Conservation (phyloP, 2,797 vertebrate species). For the Enteromius argenteus region DNA sequence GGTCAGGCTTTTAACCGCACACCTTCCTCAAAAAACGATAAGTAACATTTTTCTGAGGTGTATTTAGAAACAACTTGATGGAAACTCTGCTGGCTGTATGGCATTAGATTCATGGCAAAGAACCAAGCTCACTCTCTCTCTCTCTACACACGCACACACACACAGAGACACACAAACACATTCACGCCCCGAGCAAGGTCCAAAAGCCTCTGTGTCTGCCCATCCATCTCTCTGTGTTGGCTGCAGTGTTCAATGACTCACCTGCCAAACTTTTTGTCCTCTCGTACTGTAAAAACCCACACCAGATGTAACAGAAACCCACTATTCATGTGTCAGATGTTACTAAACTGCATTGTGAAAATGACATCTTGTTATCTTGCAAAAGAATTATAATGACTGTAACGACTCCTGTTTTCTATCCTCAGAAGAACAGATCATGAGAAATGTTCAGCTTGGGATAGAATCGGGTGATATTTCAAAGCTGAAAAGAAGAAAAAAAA, state of each 20-base stretch:
- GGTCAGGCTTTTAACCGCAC: constrained; percentile 65
- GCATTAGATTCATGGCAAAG: constrained; percentile 82
- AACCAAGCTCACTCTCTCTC: constrained; percentile 80
- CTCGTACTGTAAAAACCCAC: constrained; percentile 66
- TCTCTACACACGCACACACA: constrained; percentile 41
- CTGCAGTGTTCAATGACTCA: constrained; percentile 56
- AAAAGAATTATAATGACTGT: constrained; percentile 29
- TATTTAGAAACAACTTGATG: constrained; percentile 89
- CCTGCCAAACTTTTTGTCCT: constrained; percentile 77
- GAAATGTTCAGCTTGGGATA: constrained; percentile 5
- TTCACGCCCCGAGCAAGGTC: constrained; percentile 11
- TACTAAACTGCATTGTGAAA: constrained; percentile 68
- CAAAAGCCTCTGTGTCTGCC: constrained; percentile 55
- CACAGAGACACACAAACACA: constrained; percentile 28
- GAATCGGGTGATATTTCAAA: constrained; percentile 50
- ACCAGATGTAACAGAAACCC: constrained; percentile 70
- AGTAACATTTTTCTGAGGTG: constrained; percentile 81
- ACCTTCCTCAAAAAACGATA: constrained; percentile 70
- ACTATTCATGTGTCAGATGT: constrained; percentile 70
- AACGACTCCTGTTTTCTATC: constrained; percentile 39
- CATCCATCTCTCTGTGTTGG: constrained; percentile 59
- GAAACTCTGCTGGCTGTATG: constrained; percentile 90
- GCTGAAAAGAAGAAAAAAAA: constrained; percentile 51
- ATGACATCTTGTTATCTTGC: constrained; percentile 39
- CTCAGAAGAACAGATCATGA: constrained; percentile 6